Conservation (phyloP, 2,888 invertebrate species). For the Ditula angustiorana region DNA sequence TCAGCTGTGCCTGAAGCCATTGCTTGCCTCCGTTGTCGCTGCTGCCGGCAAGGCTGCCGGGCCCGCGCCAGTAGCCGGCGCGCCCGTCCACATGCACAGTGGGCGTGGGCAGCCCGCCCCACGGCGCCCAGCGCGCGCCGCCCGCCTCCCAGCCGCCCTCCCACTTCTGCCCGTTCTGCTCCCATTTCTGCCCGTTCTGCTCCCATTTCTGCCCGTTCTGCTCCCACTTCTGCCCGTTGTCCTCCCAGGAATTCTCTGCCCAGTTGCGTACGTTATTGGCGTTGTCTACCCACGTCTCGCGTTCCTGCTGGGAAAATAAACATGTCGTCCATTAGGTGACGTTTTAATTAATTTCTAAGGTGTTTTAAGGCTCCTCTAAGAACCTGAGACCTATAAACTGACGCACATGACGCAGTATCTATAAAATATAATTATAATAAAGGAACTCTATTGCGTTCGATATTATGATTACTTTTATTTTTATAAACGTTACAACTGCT, state of each 20-base stretch:
- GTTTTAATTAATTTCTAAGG: too few relatives aligned
- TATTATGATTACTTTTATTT: too few relatives aligned
- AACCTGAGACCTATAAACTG: too few relatives aligned
- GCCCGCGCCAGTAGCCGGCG: slow-evolving; percentile 76
- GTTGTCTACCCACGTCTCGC: slow-evolving; percentile 73
- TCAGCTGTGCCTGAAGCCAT: too few relatives aligned
- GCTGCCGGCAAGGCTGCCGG: slow-evolving; percentile 77
- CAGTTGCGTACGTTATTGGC: slow-evolving; percentile 58
- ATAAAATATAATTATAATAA: too few relatives aligned
- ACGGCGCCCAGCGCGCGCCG: slow-evolving; percentile 66
- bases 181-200: slow-evolving; percentile 44
- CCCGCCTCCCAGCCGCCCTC: slow-evolving; percentile 66
- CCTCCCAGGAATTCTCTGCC: slow-evolving; percentile 52
- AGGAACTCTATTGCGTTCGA: too few relatives aligned
- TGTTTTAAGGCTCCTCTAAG: too few relatives aligned
- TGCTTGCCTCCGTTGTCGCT: slow-evolving; percentile 82
- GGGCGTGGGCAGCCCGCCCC: slow-evolving; percentile 77
- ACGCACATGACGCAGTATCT: too few relatives aligned
- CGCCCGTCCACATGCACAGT: slow-evolving; percentile 78
- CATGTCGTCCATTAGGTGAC: too few relatives aligned
- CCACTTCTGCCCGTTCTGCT: slow-evolving; percentile 44
- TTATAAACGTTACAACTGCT: too few relatives aligned
- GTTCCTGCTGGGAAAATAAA: slow-evolving; percentile 51
- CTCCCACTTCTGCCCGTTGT: slow-evolving; percentile 45
- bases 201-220: slow-evolving; percentile 45